Evolutionary conservation across 2,888 invertebrate genomes (phyloP), one percentile per base, ranked within the genome.

Genomic region (Mantis religiosa): DNA sequence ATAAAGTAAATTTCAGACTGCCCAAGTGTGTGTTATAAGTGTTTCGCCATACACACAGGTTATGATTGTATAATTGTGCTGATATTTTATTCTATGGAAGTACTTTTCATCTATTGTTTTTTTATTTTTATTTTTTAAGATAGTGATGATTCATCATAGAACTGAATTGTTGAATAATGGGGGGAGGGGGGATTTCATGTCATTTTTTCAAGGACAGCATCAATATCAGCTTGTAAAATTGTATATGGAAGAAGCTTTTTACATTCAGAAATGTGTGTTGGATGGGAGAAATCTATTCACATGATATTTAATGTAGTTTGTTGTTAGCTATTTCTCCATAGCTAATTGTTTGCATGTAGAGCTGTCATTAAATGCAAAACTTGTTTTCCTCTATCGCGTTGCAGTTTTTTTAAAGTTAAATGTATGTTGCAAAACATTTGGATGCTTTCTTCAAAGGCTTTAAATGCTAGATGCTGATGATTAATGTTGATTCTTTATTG

Each of bases 391-490:
- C 87, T 82, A 87, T 87, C 87, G 82, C 82, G 41, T 87, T 87
- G 87, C 82, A 82, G 8, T 34, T 87, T 87, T 87, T 87, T 87
- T 87, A 82, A 87, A 87, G 27, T 87, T 14, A 30, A 87, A 30
- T 82, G 41, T 87, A 25, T 87, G 87, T 87, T 87, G 87, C 87
- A 82, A n/a, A 82, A 82, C 82, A 82, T 86, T 83, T 83, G 20
- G 82, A 87, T 85, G 85, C 86, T 89, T 89, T 54, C 83, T 88
- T 88, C 27, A 82, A 89, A 86, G 30, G 85, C 85, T 86, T 89
- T 89, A 88, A 88, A 89, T 83, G 83, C 89, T 89, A 89, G 89
- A 83, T 89, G 86, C 83, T 89, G 71, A 86, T 89, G 85, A 71
- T 89, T 47, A 87, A 71, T 89, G 89, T 89, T 89, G 86, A 86